phyloP scores from a whole-genome alignment of 2,888 invertebrate species.

The Nephrotoma guestfalica region DNA sequence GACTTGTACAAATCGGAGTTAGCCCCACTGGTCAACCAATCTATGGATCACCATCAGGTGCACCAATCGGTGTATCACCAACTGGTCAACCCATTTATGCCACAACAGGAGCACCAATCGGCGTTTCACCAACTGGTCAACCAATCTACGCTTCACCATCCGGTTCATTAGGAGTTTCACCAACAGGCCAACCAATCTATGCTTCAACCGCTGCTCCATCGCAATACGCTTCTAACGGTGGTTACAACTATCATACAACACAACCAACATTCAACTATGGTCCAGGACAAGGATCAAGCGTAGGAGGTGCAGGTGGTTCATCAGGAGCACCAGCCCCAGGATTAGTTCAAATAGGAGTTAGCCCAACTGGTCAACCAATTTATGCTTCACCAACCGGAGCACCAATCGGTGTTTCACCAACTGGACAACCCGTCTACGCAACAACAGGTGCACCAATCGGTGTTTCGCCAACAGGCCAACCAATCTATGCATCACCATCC shows the following conservation, averaged over 20 bases:
- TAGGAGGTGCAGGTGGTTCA: not conserved
- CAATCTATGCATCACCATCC: not conserved
- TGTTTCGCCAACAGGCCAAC: not conserved
- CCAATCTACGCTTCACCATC: not conserved
- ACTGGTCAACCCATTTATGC: not conserved
- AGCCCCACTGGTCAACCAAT: constrained; percentile 2
- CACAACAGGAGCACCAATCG: not conserved
- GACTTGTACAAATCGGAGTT: not conserved
- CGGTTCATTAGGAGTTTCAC: not conserved
- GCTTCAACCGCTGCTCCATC: not conserved
- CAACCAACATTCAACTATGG: not conserved
- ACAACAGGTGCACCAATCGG: not conserved
- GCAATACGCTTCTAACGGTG: not conserved
- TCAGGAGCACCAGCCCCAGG: not conserved
- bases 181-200: not conserved
- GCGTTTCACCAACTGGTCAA: not conserved
- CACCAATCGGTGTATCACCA: not conserved
- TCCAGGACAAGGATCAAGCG: not conserved
- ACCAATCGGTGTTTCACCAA: not conserved
- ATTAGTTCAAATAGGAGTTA: not conserved
- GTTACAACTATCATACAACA: not conserved
- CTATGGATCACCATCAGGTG: not conserved
- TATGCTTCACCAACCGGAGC: not conserved
- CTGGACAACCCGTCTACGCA: not conserved
- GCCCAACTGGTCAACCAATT: not conserved